Percentiles rank a stretch among this genome's conserved stretches.
Conservation (phyloP, 2,888 invertebrate genomes). For the Pediacus dermestoides region DNA sequence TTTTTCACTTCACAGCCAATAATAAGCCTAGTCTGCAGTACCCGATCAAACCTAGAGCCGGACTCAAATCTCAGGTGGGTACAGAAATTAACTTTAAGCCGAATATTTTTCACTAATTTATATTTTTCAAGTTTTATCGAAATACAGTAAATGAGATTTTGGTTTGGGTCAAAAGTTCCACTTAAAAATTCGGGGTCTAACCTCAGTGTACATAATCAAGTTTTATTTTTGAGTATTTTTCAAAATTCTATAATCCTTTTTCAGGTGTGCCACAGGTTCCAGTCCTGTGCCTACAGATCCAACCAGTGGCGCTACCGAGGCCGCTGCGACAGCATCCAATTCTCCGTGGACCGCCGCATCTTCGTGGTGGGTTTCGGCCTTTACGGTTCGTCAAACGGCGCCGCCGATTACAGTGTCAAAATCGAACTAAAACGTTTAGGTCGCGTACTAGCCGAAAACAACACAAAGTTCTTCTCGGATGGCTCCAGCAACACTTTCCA, state of each 20-base stretch:
- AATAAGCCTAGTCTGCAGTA: conserved; percentile 81
- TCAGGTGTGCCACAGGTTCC: conserved; percentile 91
- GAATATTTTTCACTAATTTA: conserved; percentile 9
- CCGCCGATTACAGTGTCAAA: conserved; percentile 91
- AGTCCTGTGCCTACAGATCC: conserved; percentile 92
- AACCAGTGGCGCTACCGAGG: conserved; percentile 98
- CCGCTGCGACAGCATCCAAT: conserved; percentile 94
- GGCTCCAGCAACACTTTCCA: conserved; percentile 95
- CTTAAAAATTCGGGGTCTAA: too few relatives aligned
- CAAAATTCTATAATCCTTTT: too few relatives aligned
- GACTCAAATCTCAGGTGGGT: conserved; percentile 88
- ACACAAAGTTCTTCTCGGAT: conserved; percentile 92
- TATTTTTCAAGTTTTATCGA: too few relatives aligned
- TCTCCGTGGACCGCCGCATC: conserved; percentile 91
- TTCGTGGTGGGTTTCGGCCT: conserved; percentile 95
- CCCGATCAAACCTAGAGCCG: conserved; percentile 77
- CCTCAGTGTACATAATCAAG: too few relatives aligned
- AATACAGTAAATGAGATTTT: too few relatives aligned
- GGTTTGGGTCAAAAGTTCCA: too few relatives aligned
- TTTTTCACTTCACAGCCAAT: conserved; percentile 89
- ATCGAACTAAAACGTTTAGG: conserved; percentile 91
- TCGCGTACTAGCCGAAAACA: conserved; percentile 83
- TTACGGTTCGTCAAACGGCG: conserved; percentile 94
- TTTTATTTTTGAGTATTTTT: too few relatives aligned
- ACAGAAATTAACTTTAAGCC: conserved; percentile 22